phyloP scores from a whole-genome alignment of 2,888 invertebrate species.

The Temnothorax unifasciatus region DNA sequence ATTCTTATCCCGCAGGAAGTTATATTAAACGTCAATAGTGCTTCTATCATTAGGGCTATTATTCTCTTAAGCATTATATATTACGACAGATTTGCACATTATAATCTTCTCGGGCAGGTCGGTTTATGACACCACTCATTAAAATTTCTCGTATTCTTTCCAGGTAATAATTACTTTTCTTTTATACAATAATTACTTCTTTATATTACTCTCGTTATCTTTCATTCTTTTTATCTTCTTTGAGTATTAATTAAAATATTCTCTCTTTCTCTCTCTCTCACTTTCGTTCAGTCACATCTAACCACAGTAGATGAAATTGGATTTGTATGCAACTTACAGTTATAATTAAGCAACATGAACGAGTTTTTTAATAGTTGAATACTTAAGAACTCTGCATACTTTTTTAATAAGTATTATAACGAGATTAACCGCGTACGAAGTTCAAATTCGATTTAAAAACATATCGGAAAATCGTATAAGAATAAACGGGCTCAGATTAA shows the following conservation, averaged over 20 bases:
- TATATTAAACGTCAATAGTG: slow-evolving; percentile 57
- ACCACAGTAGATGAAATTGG: not conserved
- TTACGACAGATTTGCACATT: slow-evolving; percentile 36
- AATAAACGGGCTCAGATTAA: not conserved
- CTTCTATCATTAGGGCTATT: slow-evolving; percentile 42
- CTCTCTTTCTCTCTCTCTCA: not conserved
- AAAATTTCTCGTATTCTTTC: slow-evolving; percentile 25
- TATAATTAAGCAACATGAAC: slow-evolving; percentile 16
- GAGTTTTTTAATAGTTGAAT: not conserved
- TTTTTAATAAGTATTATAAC: slow-evolving; percentile 7
- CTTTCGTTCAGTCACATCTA: not conserved
- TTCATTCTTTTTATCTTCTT: not conserved
- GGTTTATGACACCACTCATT: slow-evolving; percentile 9
- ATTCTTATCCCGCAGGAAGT: slow-evolving; percentile 70
- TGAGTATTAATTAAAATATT: slow-evolving; percentile 31
- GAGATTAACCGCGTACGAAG: not conserved
- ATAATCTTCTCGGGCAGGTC: not conserved
- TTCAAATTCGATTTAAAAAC: not conserved
- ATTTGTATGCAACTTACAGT: not conserved
- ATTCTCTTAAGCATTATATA: slow-evolving; percentile 32
- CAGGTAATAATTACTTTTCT: slow-evolving; percentile 22
- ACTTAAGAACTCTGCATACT: not conserved
- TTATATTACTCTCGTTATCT: not conserved
- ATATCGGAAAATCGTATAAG: not conserved
- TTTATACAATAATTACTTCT: not conserved